phyloP scores from a whole-genome alignment of 1,140 invertebrate genomes.

The Drosophila punjabiensis region DNA sequence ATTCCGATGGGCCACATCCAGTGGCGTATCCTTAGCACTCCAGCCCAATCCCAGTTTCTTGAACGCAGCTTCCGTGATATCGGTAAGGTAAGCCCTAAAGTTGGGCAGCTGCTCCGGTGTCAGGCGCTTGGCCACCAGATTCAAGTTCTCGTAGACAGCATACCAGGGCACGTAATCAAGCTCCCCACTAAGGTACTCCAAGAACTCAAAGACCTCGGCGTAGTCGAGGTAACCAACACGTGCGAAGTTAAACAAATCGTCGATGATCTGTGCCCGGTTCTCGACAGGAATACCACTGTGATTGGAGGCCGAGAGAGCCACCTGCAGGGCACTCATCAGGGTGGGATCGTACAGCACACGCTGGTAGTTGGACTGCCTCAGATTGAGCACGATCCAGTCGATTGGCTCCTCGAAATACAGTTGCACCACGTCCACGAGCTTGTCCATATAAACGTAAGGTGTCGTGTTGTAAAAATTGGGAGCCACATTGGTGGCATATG shows the following conservation, averaged over 20 bases:
- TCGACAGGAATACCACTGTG: slow-evolving; percentile 87
- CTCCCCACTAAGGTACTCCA: slow-evolving; percentile 86
- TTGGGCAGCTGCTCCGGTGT: slow-evolving; percentile 41
- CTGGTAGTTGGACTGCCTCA: slow-evolving; percentile 87
- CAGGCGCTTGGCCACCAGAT: slow-evolving; percentile 46
- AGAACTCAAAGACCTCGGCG: slow-evolving; percentile 85
- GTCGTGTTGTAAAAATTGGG: slow-evolving; percentile 86
- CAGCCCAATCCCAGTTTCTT: slow-evolving; percentile 51
- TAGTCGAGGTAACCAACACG: slow-evolving; percentile 86
- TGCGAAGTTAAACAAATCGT: slow-evolving; percentile 91
- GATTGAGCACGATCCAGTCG: slow-evolving; percentile 86
- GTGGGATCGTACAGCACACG: slow-evolving; percentile 88
- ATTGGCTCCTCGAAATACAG: slow-evolving; percentile 53
- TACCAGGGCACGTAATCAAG: slow-evolving; percentile 87
- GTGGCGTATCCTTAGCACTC: slow-evolving; percentile 34
- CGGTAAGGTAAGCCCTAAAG: slow-evolving; percentile 54
- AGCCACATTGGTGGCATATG: slow-evolving; percentile 86
- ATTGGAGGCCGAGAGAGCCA: slow-evolving; percentile 78
- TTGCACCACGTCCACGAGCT: slow-evolving; percentile 78
- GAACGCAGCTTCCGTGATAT: slow-evolving; percentile 46
- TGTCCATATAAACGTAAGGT: slow-evolving; percentile 84
- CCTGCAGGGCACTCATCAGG: slow-evolving; percentile 86
- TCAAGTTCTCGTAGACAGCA: slow-evolving; percentile 76
- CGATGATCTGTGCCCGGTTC: slow-evolving; percentile 92
- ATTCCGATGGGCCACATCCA: slow-evolving; percentile 79